Evolutionary conservation across 2,797 vertebrate genomes (phyloP), one percentile per base, ranked within the genome.

Genomic region (Apogon talboti): DNA sequence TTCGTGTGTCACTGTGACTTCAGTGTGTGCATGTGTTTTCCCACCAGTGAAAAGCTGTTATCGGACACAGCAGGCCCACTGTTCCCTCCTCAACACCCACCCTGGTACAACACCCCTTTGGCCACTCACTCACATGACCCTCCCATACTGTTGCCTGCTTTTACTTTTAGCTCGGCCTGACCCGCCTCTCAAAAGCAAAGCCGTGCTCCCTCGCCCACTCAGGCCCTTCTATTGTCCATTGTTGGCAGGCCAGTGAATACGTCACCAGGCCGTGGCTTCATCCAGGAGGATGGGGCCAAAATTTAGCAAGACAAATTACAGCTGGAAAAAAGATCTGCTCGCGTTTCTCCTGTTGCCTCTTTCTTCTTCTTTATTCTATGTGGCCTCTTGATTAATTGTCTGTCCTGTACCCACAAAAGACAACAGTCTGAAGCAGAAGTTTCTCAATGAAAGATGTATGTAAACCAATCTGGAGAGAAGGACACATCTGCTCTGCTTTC

Each of bases 21-120:
- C 4, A 7, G 7, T 51, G 65, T 53, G 43, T 58, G 46, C 56
- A 69, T 74, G 85, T 74, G 74, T 81, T 85, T 78, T 69, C 33
- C 14, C 42, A 63, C 21, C 64, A 49, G 50, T 83, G 81, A 79
- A 84, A 88, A 89, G 81, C 78, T 87, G 87, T 87, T 91, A 89
- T 91, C 84, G 43, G 74, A 78, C 83, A 92, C 90, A 90, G 86
- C 90, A 86, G 84, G 57, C 50, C 51, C 71, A 79, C 84, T 92
- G 89, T 92, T 89, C 78, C 57, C 86, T 79, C 77, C 82, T 18
- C 69, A 73, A 51, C 78, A 74, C 51, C 72, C 88, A 71, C 81
- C 74, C 79, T 87, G 80, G 71, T 85, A 85, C 87, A 78, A 63
- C 74, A 68, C 80, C 80, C 79, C 82, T 67, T 51, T 69, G 70